Percentiles rank a stretch among this genome's conserved stretches.
phyloP scores from a whole-genome alignment of 2,113 vertebrate genomes.

The Cryptomyrus ogoouensis region DNA sequence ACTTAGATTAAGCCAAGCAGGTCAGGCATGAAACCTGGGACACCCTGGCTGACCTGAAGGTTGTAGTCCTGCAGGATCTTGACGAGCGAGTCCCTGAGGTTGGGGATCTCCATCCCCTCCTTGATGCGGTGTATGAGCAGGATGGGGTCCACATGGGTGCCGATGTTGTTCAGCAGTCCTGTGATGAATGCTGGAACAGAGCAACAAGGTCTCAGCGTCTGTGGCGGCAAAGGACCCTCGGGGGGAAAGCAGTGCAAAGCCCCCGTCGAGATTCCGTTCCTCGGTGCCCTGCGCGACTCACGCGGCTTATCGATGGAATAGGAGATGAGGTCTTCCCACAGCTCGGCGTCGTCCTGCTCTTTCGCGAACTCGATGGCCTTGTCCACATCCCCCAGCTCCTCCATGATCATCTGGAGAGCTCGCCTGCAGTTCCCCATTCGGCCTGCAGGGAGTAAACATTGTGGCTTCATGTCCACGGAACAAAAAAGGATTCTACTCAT shows the following conservation, averaged over 20 bases:
- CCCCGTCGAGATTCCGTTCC: rapidly evolving
- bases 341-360: slow-evolving; percentile 91
- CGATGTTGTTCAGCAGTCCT: slow-evolving; percentile 93
- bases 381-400: slow-evolving; percentile 86
- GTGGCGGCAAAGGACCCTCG: not conserved
- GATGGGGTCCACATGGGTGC: slow-evolving; percentile 94
- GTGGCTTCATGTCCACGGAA: not conserved
- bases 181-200: slow-evolving; percentile 86
- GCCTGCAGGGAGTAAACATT: slow-evolving; percentile 55
- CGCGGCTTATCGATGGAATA: slow-evolving; percentile 98
- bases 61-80: slow-evolving; percentile 99
- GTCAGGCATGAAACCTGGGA: not conserved
- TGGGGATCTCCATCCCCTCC: slow-evolving; percentile 98
- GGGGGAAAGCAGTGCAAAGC: not conserved
- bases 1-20: not conserved
- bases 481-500: not conserved
- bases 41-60: slow-evolving; percentile 70
- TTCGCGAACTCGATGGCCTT: slow-evolving; percentile 98
- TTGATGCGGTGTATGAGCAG: slow-evolving; percentile 94
- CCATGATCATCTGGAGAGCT: slow-evolving; percentile 98
- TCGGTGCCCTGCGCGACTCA: slow-evolving; percentile 48
- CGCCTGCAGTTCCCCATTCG: slow-evolving; percentile 95
- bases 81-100: slow-evolving; percentile 90
- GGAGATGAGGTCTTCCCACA: slow-evolving; percentile 96
- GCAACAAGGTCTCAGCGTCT: not conserved